A percentile compares a stretch with the other conserved stretches of the same genome.
These are phyloP conservation scores for Campopleginae sp. DNA, from an alignment of 2,888 invertebrate species.

Conservation along the genomic window DNA sequence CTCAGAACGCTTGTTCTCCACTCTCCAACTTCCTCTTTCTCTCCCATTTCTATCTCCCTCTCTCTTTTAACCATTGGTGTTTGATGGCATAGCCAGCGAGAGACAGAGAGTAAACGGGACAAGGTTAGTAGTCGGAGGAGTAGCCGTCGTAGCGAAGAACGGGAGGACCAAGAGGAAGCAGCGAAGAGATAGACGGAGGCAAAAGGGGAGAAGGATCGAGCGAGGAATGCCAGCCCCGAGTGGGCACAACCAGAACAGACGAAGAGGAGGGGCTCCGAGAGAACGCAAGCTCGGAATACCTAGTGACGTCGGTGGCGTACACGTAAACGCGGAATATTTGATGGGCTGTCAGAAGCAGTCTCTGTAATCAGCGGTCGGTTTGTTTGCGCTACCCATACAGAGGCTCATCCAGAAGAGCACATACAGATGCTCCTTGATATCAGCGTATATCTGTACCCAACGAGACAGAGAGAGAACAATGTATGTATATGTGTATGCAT, in stretches of 20 bases:
- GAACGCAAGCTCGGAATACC: constrained; percentile 81
- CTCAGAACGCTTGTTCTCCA: constrained; percentile 73
- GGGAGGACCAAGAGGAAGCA: constrained; percentile 32
- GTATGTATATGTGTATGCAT: constrained; percentile 11
- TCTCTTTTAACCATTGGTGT: constrained; percentile 20
- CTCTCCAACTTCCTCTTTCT: constrained; percentile 17
- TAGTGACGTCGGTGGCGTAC: constrained; percentile 80
- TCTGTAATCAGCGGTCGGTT: constrained; percentile 83
- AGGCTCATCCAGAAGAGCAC: constrained; percentile 63
- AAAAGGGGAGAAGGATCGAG: constrained; percentile 43
- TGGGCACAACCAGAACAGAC: constrained; percentile 50
- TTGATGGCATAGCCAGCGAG: constrained; percentile 73
- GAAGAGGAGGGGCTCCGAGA: constrained; percentile 52
- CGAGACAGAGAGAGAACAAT: constrained; percentile 14
- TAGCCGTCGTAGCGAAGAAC: constrained; percentile 48
- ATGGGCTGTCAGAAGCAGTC: constrained; percentile 83
- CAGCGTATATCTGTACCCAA: neutral
- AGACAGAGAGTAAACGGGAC: constrained; percentile 43
- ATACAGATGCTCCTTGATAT: constrained; percentile 62
- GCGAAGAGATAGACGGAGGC: constrained; percentile 15
- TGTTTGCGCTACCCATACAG: constrained; percentile 81
- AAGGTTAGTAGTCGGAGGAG: constrained; percentile 28
- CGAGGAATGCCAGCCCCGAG: constrained; percentile 58
- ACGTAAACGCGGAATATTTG: constrained; percentile 83
- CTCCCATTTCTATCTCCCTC: constrained; percentile 23